A percentile compares a stretch with the other conserved stretches of the same genome.
Conservation (phyloP, 2,888 invertebrate genomes). For the Xestia sexstrigata region DNA sequence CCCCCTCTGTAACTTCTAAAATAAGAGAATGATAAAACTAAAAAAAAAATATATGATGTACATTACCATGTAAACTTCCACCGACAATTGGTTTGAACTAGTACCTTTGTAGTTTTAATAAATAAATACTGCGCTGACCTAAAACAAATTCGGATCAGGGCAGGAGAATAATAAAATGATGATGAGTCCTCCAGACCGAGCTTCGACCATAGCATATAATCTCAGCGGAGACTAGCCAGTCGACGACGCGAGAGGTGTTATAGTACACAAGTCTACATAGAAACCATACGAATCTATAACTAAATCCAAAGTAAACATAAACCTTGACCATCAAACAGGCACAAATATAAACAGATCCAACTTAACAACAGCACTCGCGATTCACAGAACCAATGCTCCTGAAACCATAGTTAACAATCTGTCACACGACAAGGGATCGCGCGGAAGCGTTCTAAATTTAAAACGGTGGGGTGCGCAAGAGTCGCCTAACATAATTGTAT, state of each 20-base stretch:
- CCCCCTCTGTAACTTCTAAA: too few species aligned
- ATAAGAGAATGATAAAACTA: too few species aligned
- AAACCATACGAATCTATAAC: neutral
- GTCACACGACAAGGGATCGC: conserved; percentile 69
- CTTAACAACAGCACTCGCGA: conserved; percentile 10
- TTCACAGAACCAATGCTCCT: conserved; percentile 59
- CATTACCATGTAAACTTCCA: too few species aligned
- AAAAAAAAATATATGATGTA: too few species aligned
- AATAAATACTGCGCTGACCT: too few species aligned
- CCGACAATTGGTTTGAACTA: too few species aligned
- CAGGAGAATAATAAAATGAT: too few species aligned
- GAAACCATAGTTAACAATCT: conserved; percentile 67
- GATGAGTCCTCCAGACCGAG: neutral
- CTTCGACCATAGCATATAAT: neutral
- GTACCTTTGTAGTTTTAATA: too few species aligned
- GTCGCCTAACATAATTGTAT: conserved; percentile 67
- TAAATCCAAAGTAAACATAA: neutral
- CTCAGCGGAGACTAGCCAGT: neutral
- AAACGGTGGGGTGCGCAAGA: conserved; percentile 66
- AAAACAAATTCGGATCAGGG: too few species aligned
- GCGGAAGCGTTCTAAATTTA: conserved; percentile 80
- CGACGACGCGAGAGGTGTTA: neutral
- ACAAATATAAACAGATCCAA: neutral
- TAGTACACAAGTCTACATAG: neutral
- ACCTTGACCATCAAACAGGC: conserved; percentile 5